A percentile compares a stretch with the other conserved stretches of the same genome.
Conservation (phyloP, 2,797 vertebrate genomes). For the Lepilemur septentrionalis region DNA sequence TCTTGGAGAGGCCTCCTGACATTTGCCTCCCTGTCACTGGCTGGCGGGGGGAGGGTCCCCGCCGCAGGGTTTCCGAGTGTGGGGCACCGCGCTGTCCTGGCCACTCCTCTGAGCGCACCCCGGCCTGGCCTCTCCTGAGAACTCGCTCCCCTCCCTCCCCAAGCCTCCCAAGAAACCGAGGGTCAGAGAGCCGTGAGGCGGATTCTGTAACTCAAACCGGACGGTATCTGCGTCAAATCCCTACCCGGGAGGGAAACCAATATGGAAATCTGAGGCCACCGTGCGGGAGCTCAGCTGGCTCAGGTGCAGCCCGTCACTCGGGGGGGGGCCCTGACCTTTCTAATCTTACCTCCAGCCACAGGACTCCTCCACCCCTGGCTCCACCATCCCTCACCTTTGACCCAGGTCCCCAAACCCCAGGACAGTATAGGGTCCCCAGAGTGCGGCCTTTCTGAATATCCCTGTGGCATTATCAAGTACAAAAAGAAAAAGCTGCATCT, state of each 20-base stretch:
- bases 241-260: constrained; percentile 50
- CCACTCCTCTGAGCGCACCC: background rate
- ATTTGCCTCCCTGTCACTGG: background rate
- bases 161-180: background rate
- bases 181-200: constrained; percentile 36
- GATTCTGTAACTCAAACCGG: constrained; percentile 64
- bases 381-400: background rate
- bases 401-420: background rate
- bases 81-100: too few species aligned
- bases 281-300: background rate
- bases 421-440: background rate
- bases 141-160: background rate
- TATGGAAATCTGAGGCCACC: constrained; percentile 60
- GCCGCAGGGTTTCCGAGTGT: too few species aligned
- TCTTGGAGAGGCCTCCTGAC: background rate
- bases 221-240: constrained; percentile 46
- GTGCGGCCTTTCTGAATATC: background rate
- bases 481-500: background rate
- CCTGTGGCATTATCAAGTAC: background rate
- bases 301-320: background rate
- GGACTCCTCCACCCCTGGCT: background rate
- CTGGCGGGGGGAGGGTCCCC: background rate
- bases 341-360: background rate
- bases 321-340: constrained; percentile 14
- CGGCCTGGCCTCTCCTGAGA: background rate